Evolutionary conservation across 2,797 vertebrate genomes (phyloP), one percentile per base, ranked within the genome.

Genomic region (Galaxias olidus): DNA sequence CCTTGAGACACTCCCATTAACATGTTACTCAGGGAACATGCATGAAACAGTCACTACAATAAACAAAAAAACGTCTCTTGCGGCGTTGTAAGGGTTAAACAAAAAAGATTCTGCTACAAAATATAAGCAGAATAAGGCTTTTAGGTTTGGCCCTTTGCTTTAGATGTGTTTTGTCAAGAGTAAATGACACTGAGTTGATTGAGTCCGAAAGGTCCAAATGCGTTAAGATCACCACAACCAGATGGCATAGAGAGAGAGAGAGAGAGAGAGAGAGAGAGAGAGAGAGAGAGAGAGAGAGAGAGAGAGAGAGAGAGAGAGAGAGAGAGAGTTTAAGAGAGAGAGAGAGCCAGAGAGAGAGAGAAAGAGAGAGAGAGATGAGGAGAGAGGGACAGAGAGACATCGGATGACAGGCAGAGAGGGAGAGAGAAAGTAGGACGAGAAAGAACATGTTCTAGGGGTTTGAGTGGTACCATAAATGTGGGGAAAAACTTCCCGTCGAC

Each of bases 161-260:
- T 66, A 63, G 30, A 57, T 82, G 80, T 4, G 50, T 65, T 78
- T 57, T 71, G 68, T 85, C 77, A 72, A 61, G 41, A 46, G 42
- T 81, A 78, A 84, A 82, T 54, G 66, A 64, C 55, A 53, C 17
- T 19, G 79, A 76, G 65, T 68, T 68, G 72, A 69, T 56, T 45
- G 65, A 71, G 67, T 66, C 76, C 75, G 72, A 41, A 72, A 54
- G 61, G 72, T 79, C 74, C 48, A 63, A 67, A 19, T 44, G 69
- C 61, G 86, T 83, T 83, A 84, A 81, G 84, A 80, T 75, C 63
- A 73, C 10, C 52, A 61, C 56, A 64, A 66, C 65, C 81, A 81
- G 77, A 83, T 73, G 74, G 66, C 80, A 86, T 75, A 54, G 79
- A 80, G 69, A 61, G 61, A 75, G 75, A 64, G 66, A 72, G 69